Base-by-base conservation (phyloP, 2,797 vertebrate species). In the Pogoniulus pusillus region DNA sequence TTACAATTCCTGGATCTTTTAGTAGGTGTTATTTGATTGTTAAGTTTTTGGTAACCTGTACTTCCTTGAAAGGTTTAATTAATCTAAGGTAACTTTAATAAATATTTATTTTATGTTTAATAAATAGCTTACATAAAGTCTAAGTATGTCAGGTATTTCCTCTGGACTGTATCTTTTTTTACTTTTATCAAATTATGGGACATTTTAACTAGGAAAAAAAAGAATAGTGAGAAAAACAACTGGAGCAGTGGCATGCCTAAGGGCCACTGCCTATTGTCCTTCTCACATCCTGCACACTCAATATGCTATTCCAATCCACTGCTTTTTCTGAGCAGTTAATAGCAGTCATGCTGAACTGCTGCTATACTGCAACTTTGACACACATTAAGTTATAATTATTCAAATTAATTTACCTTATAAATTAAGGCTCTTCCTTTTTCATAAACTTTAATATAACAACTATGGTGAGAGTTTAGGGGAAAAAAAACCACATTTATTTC, bases 361-460 rank as follows among this genome's bases (percentile, higher is more conserved):
- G 17, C 24, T 60, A 20, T 27, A 76, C 9, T 83, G 55, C 47
- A 85, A 54, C 49, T 75, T 60, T 54, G 80, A 89, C 60, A 90
- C 49, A 62, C 29, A 53, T 17, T 43, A 54, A 71, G n/a, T 7
- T 60, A 72, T 35, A 90, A 74, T 89, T 92, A 92, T 29, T 77
- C 53, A 86, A 91, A 86, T 58, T 92, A 60, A 82, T 86, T 95
- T 77, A 47, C 59, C 41, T 84, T 76, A 45, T 86, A 89, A 84
- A 84, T 86, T 87, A 76, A 88, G 12, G 53, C 9, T 71, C 68
- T 91, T n/a, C 15, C 6, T 77, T 72, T 60, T 76, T 80, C 54
- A 79, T 81, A 78, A 81, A 83, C 34, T 70, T 88, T 24, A 66
- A 30, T 39, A 29, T 71, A 63, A 68, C 26, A 90, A 94, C 65